Percentiles rank a stretch among this genome's conserved stretches.
These are phyloP conservation scores for Bradypodion pumilum DNA, from an alignment of 2,797 vertebrate species.

Conservation along the genomic window DNA sequence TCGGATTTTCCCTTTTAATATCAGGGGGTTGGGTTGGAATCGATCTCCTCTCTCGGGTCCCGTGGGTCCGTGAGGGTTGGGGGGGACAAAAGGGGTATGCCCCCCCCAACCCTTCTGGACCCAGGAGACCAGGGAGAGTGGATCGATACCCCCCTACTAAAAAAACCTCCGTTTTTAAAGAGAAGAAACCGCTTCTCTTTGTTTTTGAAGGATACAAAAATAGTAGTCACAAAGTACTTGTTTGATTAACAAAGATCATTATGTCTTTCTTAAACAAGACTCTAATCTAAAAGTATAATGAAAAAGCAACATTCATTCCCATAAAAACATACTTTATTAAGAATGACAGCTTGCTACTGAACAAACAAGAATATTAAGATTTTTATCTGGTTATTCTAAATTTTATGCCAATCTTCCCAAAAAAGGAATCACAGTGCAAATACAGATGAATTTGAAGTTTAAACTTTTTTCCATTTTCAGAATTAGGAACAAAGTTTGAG, in stretches of 20 bases:
- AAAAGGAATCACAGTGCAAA: constrained; percentile 16
- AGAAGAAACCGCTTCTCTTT: too few species aligned
- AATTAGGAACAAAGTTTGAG: constrained; percentile 2
- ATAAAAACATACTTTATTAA: constrained; percentile 5
- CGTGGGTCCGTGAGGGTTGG: too few species aligned
- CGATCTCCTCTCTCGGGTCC: too few species aligned
- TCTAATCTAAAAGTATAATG: background rate
- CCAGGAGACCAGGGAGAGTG: too few species aligned
- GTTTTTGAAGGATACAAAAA: background rate
- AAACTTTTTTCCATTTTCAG: background rate
- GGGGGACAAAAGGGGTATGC: too few species aligned
- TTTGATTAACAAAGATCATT: background rate
- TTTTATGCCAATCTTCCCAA: background rate
- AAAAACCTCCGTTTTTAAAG: too few species aligned
- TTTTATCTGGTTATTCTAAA: background rate
- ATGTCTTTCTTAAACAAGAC: background rate
- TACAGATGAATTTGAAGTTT: background rate
- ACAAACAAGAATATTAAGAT: background rate
- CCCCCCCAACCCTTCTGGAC: too few species aligned
- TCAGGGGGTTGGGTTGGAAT: too few species aligned
- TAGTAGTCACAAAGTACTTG: background rate
- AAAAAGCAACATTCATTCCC: background rate
- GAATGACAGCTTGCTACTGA: background rate
- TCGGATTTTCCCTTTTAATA: too few species aligned
- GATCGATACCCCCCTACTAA: too few species aligned